Conservation (phyloP, 2,797 vertebrate genomes). For the Odontamblyopus rebecca region DNA sequence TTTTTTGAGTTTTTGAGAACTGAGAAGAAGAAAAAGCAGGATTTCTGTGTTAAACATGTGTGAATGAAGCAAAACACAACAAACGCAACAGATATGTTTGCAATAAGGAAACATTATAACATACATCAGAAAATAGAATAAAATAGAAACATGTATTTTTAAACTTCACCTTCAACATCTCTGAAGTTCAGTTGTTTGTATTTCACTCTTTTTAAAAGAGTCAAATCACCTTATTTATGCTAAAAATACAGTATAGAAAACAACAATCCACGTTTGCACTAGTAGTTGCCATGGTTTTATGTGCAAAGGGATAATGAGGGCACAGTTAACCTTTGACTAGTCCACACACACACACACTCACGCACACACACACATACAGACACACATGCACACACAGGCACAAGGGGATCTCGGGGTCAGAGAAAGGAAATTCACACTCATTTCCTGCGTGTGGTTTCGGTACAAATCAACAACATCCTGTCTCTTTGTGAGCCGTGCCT, state of each 20-base stretch:
- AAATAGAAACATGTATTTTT: no score
- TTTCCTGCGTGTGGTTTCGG: conserved; percentile 93
- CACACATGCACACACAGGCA: conserved; percentile 54
- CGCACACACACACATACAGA: conserved; percentile 17
- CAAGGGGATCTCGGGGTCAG: conserved; percentile 79
- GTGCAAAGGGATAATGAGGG: conserved; percentile 67
- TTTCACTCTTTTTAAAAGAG: neutral
- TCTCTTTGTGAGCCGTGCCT: conserved; percentile 90
- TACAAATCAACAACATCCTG: conserved; percentile 98
- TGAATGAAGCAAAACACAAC: no score
- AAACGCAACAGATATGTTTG: no score
- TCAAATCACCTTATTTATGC: neutral
- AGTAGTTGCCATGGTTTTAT: conserved; percentile 58
- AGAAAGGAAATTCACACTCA: conserved; percentile 93
- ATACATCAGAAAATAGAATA: no score
- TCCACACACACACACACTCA: conserved; percentile 30
- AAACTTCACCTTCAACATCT: no score
- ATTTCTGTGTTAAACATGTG: no score
- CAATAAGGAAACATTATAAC: no score
- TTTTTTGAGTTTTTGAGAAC: no score
- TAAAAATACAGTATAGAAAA: neutral
- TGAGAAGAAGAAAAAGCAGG: no score
- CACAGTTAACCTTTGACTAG: conserved; percentile 80
- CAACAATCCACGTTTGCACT: neutral
- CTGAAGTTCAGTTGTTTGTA: neutral